Conservation (phyloP, 92 coral and sea anemone species). For the Zoanthus sociatus region DNA sequence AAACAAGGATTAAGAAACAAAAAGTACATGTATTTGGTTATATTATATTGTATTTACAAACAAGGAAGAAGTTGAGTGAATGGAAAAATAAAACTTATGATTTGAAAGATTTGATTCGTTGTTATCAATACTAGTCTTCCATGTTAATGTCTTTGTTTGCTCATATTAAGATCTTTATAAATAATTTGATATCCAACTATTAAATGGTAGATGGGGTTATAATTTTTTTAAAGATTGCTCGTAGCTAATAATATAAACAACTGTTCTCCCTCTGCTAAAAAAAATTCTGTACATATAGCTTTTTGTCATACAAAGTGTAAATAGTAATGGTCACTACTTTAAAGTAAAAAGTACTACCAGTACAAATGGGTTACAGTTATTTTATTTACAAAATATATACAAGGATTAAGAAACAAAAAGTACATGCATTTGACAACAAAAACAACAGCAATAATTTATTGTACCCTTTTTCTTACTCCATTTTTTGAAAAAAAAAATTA, state of each 20-base stretch:
- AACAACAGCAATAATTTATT: too few relatives aligned
- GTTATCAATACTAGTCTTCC: background rate
- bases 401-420: slow-evolving; percentile 2
- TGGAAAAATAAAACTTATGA: background rate
- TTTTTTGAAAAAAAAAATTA: too few relatives aligned
- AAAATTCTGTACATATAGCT: background rate
- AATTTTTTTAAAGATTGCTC: too few relatives aligned
- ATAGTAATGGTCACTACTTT: background rate
- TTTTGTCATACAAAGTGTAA: slow-evolving; percentile 10
- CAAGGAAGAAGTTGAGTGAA: slow-evolving; percentile 1
- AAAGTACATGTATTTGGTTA: background rate
- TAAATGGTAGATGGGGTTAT: too few relatives aligned
- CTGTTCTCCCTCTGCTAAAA: too few relatives aligned
- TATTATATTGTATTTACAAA: background rate
- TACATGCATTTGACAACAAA: background rate
- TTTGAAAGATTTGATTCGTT: background rate
- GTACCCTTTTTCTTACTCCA: too few relatives aligned
- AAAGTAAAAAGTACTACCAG: slow-evolving; percentile 3
- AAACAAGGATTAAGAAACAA: background rate
- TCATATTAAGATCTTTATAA: too few relatives aligned
- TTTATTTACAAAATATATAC: background rate
- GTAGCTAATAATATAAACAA: too few relatives aligned
- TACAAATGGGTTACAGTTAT: slow-evolving; percentile 3
- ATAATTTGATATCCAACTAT: too few relatives aligned
- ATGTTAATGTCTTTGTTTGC: too few relatives aligned